These are phyloP conservation scores for Acromyrmex echinatior DNA, from an alignment of 1,140 invertebrate species.

Conservation along the genomic window DNA sequence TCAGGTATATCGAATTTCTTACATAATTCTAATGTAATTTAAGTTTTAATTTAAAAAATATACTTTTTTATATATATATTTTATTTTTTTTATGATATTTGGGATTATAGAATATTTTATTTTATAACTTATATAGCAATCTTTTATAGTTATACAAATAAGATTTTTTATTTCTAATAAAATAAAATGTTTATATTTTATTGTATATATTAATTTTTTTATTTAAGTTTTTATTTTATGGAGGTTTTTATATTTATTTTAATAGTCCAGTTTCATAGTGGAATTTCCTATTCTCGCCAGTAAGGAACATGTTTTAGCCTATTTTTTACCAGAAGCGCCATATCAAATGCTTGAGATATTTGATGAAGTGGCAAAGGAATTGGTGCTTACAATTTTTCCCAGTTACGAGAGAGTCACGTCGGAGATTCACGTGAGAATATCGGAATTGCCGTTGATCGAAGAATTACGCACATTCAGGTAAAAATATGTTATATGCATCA, in stretches of 20 bases:
- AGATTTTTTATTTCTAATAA: neutral
- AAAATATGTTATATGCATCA: conserved; percentile 42
- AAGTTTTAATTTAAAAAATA: neutral
- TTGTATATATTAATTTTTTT: neutral
- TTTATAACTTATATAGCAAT: neutral
- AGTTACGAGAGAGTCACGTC: conserved; percentile 97
- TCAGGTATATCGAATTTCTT: conserved; percentile 80
- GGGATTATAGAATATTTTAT: neutral
- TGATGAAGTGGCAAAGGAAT: conserved; percentile 97
- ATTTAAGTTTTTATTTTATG: conserved; percentile 34
- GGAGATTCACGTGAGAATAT: conserved; percentile 97
- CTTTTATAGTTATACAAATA: conserved; percentile 24
- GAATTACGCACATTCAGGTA: conserved; percentile 97
- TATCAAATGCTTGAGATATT: conserved; percentile 98
- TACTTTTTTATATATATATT: neutral
- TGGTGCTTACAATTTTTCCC: conserved; percentile 98
- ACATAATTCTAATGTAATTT: neutral
- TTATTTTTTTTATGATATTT: conserved; percentile 12
- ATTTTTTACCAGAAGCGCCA: conserved; percentile 99
- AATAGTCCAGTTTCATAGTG: conserved; percentile 95
- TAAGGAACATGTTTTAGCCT: conserved; percentile 97
- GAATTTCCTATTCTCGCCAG: conserved; percentile 96
- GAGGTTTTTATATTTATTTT: conserved; percentile 51
- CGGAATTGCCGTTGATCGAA: conserved; percentile 98
- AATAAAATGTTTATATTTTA: neutral